Evolutionary conservation across 2,797 vertebrate species (phyloP).

Genomic region (Brachyalestes nurse): DNA sequence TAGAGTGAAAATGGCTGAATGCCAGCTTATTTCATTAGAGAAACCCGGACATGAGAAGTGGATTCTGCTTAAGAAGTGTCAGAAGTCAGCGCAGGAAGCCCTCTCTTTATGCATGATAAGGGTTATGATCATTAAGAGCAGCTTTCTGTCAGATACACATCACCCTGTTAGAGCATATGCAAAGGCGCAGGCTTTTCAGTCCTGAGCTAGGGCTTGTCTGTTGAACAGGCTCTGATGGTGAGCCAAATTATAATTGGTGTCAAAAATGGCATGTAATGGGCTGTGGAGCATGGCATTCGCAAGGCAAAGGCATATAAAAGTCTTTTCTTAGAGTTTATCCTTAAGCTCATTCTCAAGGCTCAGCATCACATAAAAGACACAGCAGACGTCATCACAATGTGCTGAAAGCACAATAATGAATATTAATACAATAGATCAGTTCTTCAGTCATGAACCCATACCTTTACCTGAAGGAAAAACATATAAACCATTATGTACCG

Average conservation of each 20-base stretch:
- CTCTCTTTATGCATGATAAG: slow-evolving; percentile 13
- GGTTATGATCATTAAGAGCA: slow-evolving; percentile 32
- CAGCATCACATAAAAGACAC: not conserved
- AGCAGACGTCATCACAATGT: not conserved
- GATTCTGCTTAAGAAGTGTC: slow-evolving; percentile 24
- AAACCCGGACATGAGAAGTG: slow-evolving; percentile 9
- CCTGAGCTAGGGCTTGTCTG: slow-evolving; percentile 39
- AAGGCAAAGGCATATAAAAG: slow-evolving; percentile 16
- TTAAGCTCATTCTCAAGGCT: not conserved
- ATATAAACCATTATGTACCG: not conserved
- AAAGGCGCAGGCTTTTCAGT: slow-evolving; percentile 37
- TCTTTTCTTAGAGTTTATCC: slow-evolving; percentile 21
- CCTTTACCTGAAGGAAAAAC: not conserved
- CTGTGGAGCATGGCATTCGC: slow-evolving; percentile 24
- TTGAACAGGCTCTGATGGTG: slow-evolving; percentile 26
- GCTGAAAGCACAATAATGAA: not conserved
- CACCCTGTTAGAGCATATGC: slow-evolving; percentile 40
- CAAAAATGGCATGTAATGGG: slow-evolving; percentile 47
- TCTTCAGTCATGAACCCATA: not conserved
- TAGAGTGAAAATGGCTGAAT: slow-evolving; percentile 25
- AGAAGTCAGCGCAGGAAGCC: slow-evolving; percentile 24
- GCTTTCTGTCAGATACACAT: slow-evolving; percentile 6
- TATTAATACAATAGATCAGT: not conserved
- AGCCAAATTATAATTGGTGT: slow-evolving; percentile 39
- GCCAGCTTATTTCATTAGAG: slow-evolving; percentile 27